A percentile compares a stretch with the other conserved stretches of the same genome.
phyloP scores from a whole-genome alignment of 2,797 vertebrate species.

The Catamblyrhynchus diadema region DNA sequence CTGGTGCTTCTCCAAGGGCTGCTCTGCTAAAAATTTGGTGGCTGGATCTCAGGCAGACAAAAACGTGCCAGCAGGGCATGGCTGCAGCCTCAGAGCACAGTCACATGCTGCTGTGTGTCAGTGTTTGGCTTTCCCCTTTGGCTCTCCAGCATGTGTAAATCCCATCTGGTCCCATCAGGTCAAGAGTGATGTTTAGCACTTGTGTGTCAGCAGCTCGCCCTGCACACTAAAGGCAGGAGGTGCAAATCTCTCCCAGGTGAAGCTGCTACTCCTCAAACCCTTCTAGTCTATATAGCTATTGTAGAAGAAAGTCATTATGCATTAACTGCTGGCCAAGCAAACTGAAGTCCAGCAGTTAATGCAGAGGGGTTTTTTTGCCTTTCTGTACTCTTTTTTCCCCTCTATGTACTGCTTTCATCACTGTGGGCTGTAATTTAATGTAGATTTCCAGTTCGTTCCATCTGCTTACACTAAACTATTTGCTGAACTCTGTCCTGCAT shows the following conservation, averaged over 20 bases:
- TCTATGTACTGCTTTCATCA: not conserved
- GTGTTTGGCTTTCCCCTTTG: not conserved
- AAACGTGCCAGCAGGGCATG: accelerated
- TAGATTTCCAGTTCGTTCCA: not conserved
- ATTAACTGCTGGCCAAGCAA: not conserved
- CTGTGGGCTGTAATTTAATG: not conserved
- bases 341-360: not conserved
- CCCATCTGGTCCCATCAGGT: not conserved
- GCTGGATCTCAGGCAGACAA: not conserved
- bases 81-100: not conserved
- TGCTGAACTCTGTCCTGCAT: not conserved
- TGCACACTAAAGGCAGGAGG: not conserved
- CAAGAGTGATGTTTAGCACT: accelerated
- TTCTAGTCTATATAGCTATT: accelerated
- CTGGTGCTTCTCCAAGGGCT: accelerated
- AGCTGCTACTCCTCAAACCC: not conserved
- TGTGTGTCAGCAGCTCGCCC: not conserved
- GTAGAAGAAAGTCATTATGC: not conserved
- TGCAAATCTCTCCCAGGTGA: not conserved
- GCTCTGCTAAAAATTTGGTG: not conserved
- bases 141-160: not conserved
- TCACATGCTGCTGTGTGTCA: accelerated
- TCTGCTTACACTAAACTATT: not conserved
- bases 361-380: accelerated
- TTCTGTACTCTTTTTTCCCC: not conserved